Evolutionary conservation across 2,797 vertebrate species (phyloP), one percentile per base, ranked within the genome.

Genomic region (Sebastes umbrosus): DNA sequence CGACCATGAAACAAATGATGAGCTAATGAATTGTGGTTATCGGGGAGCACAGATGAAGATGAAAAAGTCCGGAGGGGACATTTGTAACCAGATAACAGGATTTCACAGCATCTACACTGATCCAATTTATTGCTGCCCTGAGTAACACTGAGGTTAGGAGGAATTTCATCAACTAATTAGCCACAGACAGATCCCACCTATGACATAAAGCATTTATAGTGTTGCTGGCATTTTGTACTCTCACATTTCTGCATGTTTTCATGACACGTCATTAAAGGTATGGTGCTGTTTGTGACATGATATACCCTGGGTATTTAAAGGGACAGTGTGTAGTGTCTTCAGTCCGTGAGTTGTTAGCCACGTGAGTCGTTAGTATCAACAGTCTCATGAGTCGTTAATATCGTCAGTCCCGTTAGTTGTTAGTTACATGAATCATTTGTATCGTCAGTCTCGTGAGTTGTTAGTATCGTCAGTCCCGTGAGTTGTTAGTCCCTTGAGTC

Each of bases 61-160:
- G 79, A 75, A 72, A 59, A 74, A 75, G 86, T 88, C 78, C 85
- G 16, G 32, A 85, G 70, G 82, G 39, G 85, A 90, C 87, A 80
- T 90, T 85, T 91, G 78, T 69, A 85, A 80, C 75, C 76, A 81
- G 60, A 70, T 93, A 91, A 94, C 80, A 84, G 87, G 90, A 92
- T 94, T 94, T 91, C 73, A 85, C 80, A 84, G 80, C 69, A 57
- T 82, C 81, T 66, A 73, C 78, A 43, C 70, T 85, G 74, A 94
- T 93, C 92, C 57, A 70, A 88, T 94, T 93, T 91, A 91, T 66
- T 82, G 54, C 69, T 75, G 82, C 74, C 79, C 79, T 5, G 67
- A 76, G 88, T 81, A 84, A 84, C 52, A 69, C 70, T 69, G 63
- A 77, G 83, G 82, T 88, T 79, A 82, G 77, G 24, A 63, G 58